These are phyloP conservation scores for Cheirogaleus major DNA, from an alignment of 2,797 vertebrate species.

Conservation along the genomic window DNA sequence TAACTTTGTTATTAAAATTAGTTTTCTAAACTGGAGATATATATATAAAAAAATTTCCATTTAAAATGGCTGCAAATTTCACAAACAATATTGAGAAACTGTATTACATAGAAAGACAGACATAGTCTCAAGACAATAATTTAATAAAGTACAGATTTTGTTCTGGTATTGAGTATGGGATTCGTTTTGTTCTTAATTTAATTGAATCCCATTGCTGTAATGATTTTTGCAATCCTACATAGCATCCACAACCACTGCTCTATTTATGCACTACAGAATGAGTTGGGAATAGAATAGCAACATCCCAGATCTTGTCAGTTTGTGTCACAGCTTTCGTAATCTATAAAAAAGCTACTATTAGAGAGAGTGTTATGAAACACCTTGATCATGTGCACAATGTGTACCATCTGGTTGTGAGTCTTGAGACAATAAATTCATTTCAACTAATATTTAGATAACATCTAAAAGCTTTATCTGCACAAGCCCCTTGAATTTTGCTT, in stretches of 20 bases:
- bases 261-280: neutral
- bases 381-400: slow-evolving; percentile 50
- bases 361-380: slow-evolving; percentile 55
- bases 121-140: neutral
- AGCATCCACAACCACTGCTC: neutral
- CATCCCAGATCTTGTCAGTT: slow-evolving; percentile 7
- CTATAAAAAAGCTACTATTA: slow-evolving; percentile 55
- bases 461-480: slow-evolving; percentile 27
- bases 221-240: neutral
- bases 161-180: neutral
- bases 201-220: slow-evolving; percentile 7
- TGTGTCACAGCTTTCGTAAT: slow-evolving; percentile 18
- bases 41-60: neutral
- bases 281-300: neutral
- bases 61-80: neutral
- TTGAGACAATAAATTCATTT: slow-evolving; percentile 26
- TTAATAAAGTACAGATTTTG: slow-evolving; percentile 8
- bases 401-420: slow-evolving; percentile 46
- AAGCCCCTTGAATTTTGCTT: slow-evolving; percentile 50
- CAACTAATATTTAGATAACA: slow-evolving; percentile 55
- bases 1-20: neutral
- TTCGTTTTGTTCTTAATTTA: slow-evolving; percentile 8
- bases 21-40: neutral
- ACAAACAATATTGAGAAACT: neutral
- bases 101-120: neutral